Base-by-base conservation (phyloP, 2,888 invertebrate genomes). In the Lamellibrachia columna region DNA sequence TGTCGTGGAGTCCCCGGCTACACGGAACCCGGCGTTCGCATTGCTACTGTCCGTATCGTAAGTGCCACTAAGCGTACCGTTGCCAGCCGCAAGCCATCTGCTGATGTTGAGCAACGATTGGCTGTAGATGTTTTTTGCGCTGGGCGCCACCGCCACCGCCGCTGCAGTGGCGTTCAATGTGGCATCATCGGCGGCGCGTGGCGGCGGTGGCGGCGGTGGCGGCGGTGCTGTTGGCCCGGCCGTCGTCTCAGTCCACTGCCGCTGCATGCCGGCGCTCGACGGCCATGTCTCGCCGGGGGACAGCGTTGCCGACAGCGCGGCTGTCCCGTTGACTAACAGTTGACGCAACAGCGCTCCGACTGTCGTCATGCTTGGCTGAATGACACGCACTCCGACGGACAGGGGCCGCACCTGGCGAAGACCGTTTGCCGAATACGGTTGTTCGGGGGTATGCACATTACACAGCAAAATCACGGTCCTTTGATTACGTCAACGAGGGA, bases 81-180 rank as follows among this genome's bases (percentile, higher is more conserved):
- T 75, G 75, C 75, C 75, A 15, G 75, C 75, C 75, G 75, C 75
- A 22, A 75, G 75, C 75, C 75, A 75, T 75, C 75, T 75, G 75
- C 75, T n/a, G 75, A 75, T 75, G 75, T 75, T 75, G 75, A 75
- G 75, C 75, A 75, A 75, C 75, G 75, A 75, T 75, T 75, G 75
- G 75, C n/a, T 75, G 75, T 75, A 75, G 75, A 75, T 75, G 75
- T 75, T 75, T 75, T 75, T 75, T 75, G 75, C 75, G 75, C 75
- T n/a, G 75, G 75, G 22, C 75, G n/a, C 75, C 75, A 75, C 75
- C 75, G 22, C 75, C 75, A n/a, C 75, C 22, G 22, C 75, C 75
- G 75, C 75, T 6, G 75, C 75, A 11, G 75, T 75, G 75, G 15
- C 75, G 75, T 75, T 75, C 75, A n/a, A 75, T 75, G 75, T 22